Base-by-base conservation (phyloP, 2,888 invertebrate genomes). In the Polyploca ridens region DNA sequence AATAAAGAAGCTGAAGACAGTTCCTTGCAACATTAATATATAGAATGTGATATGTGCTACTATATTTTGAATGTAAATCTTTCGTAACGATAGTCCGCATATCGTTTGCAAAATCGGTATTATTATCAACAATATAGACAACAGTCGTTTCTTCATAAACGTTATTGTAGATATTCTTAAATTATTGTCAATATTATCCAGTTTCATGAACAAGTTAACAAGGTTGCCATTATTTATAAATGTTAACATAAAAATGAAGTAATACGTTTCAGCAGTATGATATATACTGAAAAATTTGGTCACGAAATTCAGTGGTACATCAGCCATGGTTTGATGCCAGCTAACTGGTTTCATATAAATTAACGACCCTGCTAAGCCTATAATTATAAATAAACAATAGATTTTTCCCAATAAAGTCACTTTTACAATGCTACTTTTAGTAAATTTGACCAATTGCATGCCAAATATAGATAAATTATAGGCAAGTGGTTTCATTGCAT, bases 291-390 rank as follows among this genome's bases (percentile, higher is more conserved):
- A 88, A 3, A 72, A 72, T 79, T 81, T 87, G 0, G 87, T 83
- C 19, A 89, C 64, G 38, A 88, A 74, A 46, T 86, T 84, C 5
- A 90, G 67, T 1, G 90, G 90, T 5, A 84, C 64, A 63, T 90
- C 90, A 13, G 75, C 64, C 61, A 66, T 79, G 0, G 85, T 84
- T 3, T 81, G 74, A 1, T 63, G 66, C 87, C 86, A 87, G 67
- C 82, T 84, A 0, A 63, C 65, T 1, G 87, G 85, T 16, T 58
- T 76, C 0, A 85, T 54, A n/a, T 75, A 69, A 5, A 68, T 13
- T 3, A 73, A 69, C 1, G 77, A 33, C 10, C 67, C 46, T 3
- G 78, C 33, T 16, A 81, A 71, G 33, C 64, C 33, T 19, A 62
- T 16, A 38, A 87, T 74, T 11, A 85, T 33, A n/a, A 78, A 49